phyloP scores from a whole-genome alignment of 2,113 vertebrate species.

The Solea solea region DNA sequence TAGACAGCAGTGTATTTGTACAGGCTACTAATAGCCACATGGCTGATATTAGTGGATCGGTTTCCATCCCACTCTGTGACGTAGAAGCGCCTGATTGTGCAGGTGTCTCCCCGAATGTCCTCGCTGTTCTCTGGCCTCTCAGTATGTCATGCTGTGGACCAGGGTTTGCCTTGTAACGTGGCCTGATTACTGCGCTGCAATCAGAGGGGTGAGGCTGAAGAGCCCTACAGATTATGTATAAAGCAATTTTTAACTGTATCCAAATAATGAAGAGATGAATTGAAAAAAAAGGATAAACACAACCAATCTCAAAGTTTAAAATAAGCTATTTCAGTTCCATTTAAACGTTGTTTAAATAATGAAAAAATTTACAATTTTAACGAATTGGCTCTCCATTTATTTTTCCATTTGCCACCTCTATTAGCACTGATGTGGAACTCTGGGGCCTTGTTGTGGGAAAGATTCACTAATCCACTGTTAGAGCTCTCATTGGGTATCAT shows the following conservation, averaged over 20 bases:
- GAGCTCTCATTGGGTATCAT: constrained; percentile 35
- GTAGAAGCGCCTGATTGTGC: constrained; percentile 80
- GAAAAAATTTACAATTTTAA: not conserved
- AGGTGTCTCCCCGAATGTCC: constrained; percentile 71
- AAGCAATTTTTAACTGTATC: constrained; percentile 4
- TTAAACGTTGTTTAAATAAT: too few relatives aligned
- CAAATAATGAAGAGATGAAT: not conserved
- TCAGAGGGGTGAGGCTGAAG: not conserved
- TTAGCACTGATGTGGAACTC: constrained; percentile 21
- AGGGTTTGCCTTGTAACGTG: constrained; percentile 67
- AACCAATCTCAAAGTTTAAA: not conserved
- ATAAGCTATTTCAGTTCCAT: not conserved
- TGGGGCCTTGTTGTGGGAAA: constrained; percentile 41
- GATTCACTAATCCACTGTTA: constrained; percentile 24
- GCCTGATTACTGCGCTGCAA: constrained; percentile 10
- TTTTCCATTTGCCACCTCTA: not conserved
- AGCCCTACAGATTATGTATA: constrained; percentile 13
- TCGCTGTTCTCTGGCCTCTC: constrained; percentile 50
- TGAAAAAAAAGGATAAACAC: not conserved
- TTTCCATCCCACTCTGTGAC: constrained; percentile 81
- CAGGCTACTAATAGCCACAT: constrained; percentile 66
- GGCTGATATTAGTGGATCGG: constrained; percentile 75
- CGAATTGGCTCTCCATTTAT: constrained; percentile 6
- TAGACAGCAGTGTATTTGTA: constrained; percentile 71
- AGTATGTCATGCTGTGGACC: constrained; percentile 29